Conservation (phyloP, 2,113 vertebrate genomes). For the Cyprinodon variegatus region DNA sequence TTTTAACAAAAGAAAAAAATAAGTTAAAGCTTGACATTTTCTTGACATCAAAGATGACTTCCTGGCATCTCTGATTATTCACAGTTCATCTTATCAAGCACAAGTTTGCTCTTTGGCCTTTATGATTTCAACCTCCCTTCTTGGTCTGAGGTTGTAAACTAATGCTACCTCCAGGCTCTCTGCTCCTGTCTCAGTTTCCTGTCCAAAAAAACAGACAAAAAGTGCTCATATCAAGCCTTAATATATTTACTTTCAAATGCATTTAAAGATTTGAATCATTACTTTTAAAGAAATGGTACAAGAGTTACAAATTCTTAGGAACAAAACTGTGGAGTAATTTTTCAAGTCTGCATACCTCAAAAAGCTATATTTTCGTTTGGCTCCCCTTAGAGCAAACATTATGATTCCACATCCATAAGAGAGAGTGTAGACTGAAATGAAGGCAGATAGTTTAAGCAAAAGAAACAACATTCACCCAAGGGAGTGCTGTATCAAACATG, state of each 20-base stretch:
- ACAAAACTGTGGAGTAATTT: neutral
- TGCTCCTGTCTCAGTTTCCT: slow-evolving; percentile 17
- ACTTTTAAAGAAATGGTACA: neutral
- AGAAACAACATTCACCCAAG: neutral
- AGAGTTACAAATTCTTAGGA: neutral
- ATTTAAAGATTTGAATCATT: slow-evolving; percentile 1
- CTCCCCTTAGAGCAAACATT: slow-evolving; percentile 65
- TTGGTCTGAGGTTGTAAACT: neutral
- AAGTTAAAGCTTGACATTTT: neutral
- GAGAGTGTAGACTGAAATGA: slow-evolving; percentile 66
- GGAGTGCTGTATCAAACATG: neutral
- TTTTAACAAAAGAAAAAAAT: neutral
- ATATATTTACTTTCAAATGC: neutral
- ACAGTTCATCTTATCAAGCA: neutral
- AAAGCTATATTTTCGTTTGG: slow-evolving; percentile 63
- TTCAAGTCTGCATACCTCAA: slow-evolving; percentile 46
- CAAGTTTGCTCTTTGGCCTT: neutral
- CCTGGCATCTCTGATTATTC: neutral
- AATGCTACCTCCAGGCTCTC: neutral
- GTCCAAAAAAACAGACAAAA: slow-evolving; percentile 29
- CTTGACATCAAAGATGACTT: neutral
- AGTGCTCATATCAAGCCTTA: slow-evolving; percentile 3
- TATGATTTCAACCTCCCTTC: neutral
- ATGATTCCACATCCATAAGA: slow-evolving; percentile 72
- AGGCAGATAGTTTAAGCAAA: slow-evolving; percentile 5